A percentile compares a stretch with the other conserved stretches of the same genome.
Evolutionary conservation across 1,140 invertebrate species (phyloP).

Genomic region (Tetragnatha versicolor): DNA sequence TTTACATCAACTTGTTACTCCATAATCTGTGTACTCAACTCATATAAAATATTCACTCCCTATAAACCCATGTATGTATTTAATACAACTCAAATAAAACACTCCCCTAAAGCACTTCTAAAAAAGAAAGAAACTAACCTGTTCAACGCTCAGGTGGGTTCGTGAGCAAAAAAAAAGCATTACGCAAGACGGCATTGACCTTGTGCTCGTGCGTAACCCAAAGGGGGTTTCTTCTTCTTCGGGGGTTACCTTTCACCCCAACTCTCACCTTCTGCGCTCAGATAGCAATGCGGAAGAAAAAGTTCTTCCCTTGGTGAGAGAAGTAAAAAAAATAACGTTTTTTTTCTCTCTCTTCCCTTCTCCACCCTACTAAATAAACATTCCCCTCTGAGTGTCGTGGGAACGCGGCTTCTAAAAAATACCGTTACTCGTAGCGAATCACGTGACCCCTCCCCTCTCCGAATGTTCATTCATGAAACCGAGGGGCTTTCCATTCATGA

Average conservation of each 20-base stretch:
- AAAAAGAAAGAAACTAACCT: too few relatives aligned
- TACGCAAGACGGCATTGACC: conserved; percentile 20
- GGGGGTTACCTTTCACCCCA: conserved; percentile 23
- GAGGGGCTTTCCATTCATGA: not conserved
- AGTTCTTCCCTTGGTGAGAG: conserved; percentile 8
- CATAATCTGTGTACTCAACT: too few relatives aligned
- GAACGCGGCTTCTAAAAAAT: conserved; percentile 24
- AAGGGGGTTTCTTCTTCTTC: not conserved
- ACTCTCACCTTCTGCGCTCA: conserved; percentile 31
- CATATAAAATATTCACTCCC: too few relatives aligned
- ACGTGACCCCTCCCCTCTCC: not conserved
- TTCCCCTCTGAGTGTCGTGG: conserved; percentile 1
- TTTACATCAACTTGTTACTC: too few relatives aligned
- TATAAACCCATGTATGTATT: too few relatives aligned
- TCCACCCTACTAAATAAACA: conserved; percentile 19
- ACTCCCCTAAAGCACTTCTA: too few relatives aligned
- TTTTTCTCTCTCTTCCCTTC: too few relatives aligned
- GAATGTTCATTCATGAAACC: conserved; percentile 15
- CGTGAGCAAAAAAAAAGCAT: not conserved
- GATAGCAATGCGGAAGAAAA: conserved; percentile 36
- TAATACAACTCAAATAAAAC: too few relatives aligned
- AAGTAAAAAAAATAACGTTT: conserved; percentile 11
- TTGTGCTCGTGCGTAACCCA: not conserved
- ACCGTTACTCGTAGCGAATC: conserved; percentile 1
- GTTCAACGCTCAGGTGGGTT: too few relatives aligned